Conservation (phyloP, 2,888 invertebrate species). For the Cheilosia variabilis region DNA sequence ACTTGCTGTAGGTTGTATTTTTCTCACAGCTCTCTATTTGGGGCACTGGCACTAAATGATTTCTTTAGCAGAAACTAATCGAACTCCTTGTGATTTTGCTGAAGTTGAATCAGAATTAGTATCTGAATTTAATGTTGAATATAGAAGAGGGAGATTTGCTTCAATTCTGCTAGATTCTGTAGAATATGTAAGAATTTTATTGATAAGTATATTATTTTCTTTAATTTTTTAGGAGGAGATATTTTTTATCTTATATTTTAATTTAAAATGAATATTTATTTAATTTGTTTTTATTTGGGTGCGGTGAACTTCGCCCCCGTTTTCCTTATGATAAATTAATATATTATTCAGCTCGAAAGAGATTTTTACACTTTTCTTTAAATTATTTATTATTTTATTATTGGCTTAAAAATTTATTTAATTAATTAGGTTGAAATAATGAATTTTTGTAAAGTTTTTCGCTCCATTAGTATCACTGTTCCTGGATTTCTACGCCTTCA, state of each 20-base stretch:
- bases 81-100: no score
- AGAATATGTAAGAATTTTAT: constrained; percentile 89
- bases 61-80: no score
- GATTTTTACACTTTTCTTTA: constrained; percentile 87
- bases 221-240: constrained; percentile 80
- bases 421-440: constrained; percentile 82
- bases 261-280: constrained; percentile 85
- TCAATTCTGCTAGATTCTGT: no score
- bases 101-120: no score
- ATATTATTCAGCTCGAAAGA: constrained; percentile 87
- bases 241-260: constrained; percentile 85
- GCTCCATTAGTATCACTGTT: no score
- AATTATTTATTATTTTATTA: constrained; percentile 87
- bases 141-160: no score
- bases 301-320: constrained; percentile 88
- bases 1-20: no score
- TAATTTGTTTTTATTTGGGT: constrained; percentile 87
- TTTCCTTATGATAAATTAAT: constrained; percentile 90
- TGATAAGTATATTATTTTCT: constrained; percentile 86
- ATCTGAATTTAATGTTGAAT: no score
- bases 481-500: no score
- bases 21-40: no score
- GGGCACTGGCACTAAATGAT: no score
- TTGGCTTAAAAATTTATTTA: constrained; percentile 84
- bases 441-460: constrained; percentile 84